Base-by-base conservation (phyloP, 2,113 vertebrate genomes). In the Hippocampus guttulatus region DNA sequence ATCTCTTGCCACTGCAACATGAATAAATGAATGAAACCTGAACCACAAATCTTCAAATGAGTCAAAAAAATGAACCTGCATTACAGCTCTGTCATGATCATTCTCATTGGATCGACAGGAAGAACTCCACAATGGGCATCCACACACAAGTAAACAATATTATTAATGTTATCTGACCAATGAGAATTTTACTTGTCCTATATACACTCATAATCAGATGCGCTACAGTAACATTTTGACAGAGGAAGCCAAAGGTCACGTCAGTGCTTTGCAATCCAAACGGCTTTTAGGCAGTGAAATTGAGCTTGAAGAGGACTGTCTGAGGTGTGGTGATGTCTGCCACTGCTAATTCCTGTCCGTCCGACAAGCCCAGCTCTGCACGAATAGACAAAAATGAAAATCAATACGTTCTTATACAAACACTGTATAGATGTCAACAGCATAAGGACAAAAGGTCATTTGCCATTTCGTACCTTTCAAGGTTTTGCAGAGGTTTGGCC, bases 401-500 rank as follows among this genome's bases (percentile, higher is more conserved):
- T 12, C 25, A 27, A 25, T 57, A 27, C 16, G 14, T 10, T 38
- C 33, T 6, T 38, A 38, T 38, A 38, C 33, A 47, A 11, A 6
- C 21, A 3, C 3, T 12, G 69, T 41, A 12, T 23, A 11, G 47
- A 57, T 30, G 16, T 43, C 15, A 10, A 18, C 2, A 18, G 45
- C 14, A 47, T 9, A 51, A 65, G 15, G 52, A 57, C 3, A 25
- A 11, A 70, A 21, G 14, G 21, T 11, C 21, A 52, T 4, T 16
- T 16, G n/a, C 7, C 49, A 4, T 8, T 68, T 27, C 6, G 73
- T 81, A 97, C 96, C 96, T 95, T 96, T 95, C 82, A 98, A 81
- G n/a, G 96, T 98, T 88, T 96, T 98, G 85, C 95, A 96, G 86
- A 98, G 94, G 89, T 98, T 98, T 65, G 96, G 95, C 70, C 96